These are phyloP conservation scores for Epicauta chinensis DNA, from an alignment of 1,140 invertebrate genomes.

Conservation along the genomic window DNA sequence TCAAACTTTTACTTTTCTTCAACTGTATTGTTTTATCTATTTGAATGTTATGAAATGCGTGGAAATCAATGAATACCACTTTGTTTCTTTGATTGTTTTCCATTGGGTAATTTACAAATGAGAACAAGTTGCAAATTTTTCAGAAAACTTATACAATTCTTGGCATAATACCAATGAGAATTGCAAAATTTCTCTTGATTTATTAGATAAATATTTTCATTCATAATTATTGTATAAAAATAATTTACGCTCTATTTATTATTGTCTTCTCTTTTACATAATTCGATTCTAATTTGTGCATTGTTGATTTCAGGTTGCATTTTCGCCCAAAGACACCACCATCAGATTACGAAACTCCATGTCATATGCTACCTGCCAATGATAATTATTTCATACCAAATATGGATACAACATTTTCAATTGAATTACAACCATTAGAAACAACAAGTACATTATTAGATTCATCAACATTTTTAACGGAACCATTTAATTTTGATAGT, in stretches of 20 bases:
- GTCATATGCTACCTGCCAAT: constrained; percentile 28
- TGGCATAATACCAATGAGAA: too few species aligned
- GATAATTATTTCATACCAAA: constrained; percentile 44
- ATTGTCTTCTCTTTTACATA: not conserved
- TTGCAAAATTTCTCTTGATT: too few species aligned
- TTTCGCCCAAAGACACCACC: constrained; percentile 69
- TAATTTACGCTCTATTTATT: not conserved
- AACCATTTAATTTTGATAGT: constrained; percentile 45
- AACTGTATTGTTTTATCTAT: too few species aligned
- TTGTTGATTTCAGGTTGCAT: constrained; percentile 57
- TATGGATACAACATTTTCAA: constrained; percentile 50
- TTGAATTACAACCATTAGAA: constrained; percentile 46
- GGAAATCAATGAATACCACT: too few species aligned
- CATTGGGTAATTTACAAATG: too few species aligned
- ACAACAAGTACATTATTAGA: constrained; percentile 31
- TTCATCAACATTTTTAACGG: constrained; percentile 45
- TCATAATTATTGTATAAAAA: too few species aligned
- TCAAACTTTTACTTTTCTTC: too few species aligned
- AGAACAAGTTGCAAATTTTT: too few species aligned
- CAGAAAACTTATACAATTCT: too few species aligned
- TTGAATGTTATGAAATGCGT: too few species aligned
- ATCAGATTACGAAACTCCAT: constrained; percentile 39
- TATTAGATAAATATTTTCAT: too few species aligned
- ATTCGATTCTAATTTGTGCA: not conserved
- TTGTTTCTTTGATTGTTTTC: too few species aligned